A percentile compares a stretch with the other conserved stretches of the same genome.
Evolutionary conservation across 2,797 vertebrate species (phyloP).

Genomic region (Semaprochilodus insignis): DNA sequence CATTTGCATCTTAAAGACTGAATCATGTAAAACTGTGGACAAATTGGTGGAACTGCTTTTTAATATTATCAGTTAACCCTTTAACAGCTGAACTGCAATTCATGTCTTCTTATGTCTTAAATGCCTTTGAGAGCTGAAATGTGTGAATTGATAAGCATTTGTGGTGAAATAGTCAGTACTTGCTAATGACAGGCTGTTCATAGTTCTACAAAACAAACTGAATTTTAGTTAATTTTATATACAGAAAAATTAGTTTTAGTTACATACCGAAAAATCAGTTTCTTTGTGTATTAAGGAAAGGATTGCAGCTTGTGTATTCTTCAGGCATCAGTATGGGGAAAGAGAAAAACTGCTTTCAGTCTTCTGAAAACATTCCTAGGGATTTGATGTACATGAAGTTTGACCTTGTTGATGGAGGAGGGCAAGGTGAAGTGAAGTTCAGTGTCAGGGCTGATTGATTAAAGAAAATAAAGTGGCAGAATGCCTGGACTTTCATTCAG

Average conservation of each 20-base stretch:
- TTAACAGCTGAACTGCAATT: not conserved
- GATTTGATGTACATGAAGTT: not conserved
- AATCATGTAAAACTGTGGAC: too few relatives aligned
- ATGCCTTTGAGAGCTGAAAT: not conserved
- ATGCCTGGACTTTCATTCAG: slow-evolving; percentile 8
- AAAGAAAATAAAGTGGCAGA: not conserved
- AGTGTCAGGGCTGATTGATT: slow-evolving; percentile 20
- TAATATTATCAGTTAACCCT: not conserved
- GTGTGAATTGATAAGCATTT: not conserved
- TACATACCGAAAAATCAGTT: not conserved
- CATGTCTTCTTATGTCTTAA: not conserved
- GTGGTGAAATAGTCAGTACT: not conserved
- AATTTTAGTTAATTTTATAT: too few relatives aligned
- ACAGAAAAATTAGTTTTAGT: too few relatives aligned
- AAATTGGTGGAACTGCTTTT: not conserved
- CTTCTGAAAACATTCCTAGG: slow-evolving; percentile 17
- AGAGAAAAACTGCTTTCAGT: not conserved
- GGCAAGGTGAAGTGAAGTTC: slow-evolving; percentile 27
- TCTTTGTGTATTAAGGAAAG: too few relatives aligned
- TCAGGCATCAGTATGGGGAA: slow-evolving; percentile 1
- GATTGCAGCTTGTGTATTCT: not conserved
- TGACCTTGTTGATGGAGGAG: slow-evolving; percentile 39
- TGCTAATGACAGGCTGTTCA: not conserved
- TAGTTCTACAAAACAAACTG: not conserved
- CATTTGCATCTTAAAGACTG: too few relatives aligned